These are phyloP conservation scores for Chaetogeoica ovagalla DNA, from an alignment of 2,888 invertebrate species.

Conservation along the genomic window DNA sequence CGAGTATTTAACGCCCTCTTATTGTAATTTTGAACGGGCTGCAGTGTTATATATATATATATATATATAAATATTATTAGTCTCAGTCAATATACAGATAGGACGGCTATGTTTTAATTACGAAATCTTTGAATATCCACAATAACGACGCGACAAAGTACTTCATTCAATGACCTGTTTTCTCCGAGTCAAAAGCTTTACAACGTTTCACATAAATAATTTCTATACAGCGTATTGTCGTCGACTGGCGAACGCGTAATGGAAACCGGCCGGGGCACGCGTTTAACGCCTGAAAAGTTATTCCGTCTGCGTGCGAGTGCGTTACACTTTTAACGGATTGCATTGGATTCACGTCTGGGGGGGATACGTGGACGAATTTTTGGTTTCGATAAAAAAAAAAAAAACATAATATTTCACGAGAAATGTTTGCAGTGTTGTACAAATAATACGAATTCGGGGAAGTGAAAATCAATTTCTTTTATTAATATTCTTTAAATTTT, in stretches of 20 bases:
- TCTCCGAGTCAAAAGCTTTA: neutral
- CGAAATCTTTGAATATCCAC: neutral
- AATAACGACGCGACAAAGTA: neutral
- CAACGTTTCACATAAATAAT: neutral
- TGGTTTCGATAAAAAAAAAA: neutral
- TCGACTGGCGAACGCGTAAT: neutral
- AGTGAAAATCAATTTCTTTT: too few species aligned
- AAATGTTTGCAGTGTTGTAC: neutral
- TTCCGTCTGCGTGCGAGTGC: neutral
- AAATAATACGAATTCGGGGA: neutral
- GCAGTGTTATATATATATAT: too few species aligned
- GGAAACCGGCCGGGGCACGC: neutral
- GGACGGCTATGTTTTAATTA: slow-evolving; percentile 4
- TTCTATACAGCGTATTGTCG: neutral
- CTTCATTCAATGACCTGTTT: neutral
- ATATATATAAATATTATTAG: neutral
- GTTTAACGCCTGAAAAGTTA: neutral
- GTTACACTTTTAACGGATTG: neutral
- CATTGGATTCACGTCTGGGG: neutral
- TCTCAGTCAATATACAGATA: neutral
- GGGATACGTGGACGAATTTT: neutral
- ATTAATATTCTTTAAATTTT: too few species aligned
- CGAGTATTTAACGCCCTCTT: neutral
- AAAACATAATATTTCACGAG: too few species aligned
- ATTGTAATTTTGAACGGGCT: neutral